phyloP scores from a whole-genome alignment of 2,113 vertebrate species.

The Chinchilla lanigera region DNA sequence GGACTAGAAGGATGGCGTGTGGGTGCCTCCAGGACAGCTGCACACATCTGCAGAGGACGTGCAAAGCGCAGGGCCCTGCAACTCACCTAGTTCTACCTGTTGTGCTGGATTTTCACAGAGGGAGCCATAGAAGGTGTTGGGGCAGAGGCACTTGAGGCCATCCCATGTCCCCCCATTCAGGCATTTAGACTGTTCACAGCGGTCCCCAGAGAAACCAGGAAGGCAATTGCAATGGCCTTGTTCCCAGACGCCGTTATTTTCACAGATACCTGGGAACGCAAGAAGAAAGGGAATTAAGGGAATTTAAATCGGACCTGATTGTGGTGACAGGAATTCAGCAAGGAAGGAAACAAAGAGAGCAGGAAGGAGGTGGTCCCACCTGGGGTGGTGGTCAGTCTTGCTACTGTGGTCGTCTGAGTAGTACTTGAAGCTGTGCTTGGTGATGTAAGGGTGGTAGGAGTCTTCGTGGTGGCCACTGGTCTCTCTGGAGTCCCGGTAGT shows the following conservation, averaged over 20 bases:
- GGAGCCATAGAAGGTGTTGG: slow-evolving; percentile 36
- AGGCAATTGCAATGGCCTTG: not conserved
- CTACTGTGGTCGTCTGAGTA: not conserved
- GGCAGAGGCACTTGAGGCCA: slow-evolving; percentile 27
- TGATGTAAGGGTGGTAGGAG: not conserved
- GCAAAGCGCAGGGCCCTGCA: not conserved
- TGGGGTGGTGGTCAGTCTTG: not conserved
- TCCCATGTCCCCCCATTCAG: slow-evolving; percentile 49
- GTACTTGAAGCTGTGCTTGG: not conserved
- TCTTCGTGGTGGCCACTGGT: not conserved
- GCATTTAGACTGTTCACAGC: slow-evolving; percentile 1
- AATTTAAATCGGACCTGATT: not conserved
- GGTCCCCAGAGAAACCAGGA: slow-evolving; percentile 34
- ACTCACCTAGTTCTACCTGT: slow-evolving; percentile 62
- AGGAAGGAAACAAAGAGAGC: not conserved
- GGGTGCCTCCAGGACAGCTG: not conserved
- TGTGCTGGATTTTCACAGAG: slow-evolving; percentile 1
- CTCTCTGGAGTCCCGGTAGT: not conserved
- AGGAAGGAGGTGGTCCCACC: not conserved
- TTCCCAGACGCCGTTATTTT: slow-evolving; percentile 62
- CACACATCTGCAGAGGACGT: not conserved
- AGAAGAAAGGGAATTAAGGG: not conserved
- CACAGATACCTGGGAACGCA: slow-evolving; percentile 36
- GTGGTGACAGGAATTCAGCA: not conserved
- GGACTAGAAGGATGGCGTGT: not conserved